Percentiles rank a stretch among this genome's conserved stretches.
phyloP scores from a whole-genome alignment of 1,140 invertebrate species.

The Proales similis region DNA sequence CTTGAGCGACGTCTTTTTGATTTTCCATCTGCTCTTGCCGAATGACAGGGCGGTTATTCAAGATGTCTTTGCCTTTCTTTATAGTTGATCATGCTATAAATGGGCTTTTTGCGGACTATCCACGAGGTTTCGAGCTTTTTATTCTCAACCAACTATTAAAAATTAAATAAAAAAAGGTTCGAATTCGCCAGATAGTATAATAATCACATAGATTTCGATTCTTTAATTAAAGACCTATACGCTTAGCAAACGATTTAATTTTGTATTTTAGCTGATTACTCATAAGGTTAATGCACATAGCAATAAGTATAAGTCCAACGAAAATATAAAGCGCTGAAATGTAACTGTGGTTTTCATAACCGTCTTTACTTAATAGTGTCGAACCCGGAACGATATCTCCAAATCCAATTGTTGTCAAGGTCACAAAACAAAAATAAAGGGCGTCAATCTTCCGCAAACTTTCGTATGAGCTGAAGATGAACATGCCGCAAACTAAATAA shows the following conservation, averaged over 20 bases:
- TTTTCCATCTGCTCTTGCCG: too few relatives aligned
- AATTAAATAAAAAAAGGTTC: too few relatives aligned
- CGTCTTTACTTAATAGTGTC: constrained; percentile 17
- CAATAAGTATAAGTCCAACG: constrained; percentile 31
- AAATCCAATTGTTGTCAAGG: constrained; percentile 43
- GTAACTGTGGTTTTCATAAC: constrained; percentile 10
- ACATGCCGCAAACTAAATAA: constrained; percentile 27
- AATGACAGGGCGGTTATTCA: too few relatives aligned
- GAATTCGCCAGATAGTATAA: too few relatives aligned
- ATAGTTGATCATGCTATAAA: too few relatives aligned
- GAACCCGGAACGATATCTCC: constrained; percentile 39
- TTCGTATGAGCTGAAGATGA: constrained; percentile 43
- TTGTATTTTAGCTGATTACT: constrained; percentile 24
- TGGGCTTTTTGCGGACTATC: too few relatives aligned
- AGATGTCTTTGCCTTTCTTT: too few relatives aligned
- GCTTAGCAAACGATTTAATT: constrained; percentile 24
- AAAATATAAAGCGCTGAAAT: constrained; percentile 35
- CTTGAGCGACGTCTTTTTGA: too few relatives aligned
- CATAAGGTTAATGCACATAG: constrained; percentile 36
- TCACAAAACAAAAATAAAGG: constrained; percentile 44
- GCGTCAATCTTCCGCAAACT: constrained; percentile 38
- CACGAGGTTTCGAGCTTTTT: too few relatives aligned
- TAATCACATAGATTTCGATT: too few relatives aligned
- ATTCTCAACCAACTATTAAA: too few relatives aligned
- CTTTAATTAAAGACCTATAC: constrained; percentile 30